Evolutionary conservation across 2,888 invertebrate genomes (phyloP).

Genomic region (Rotaria macrura): DNA sequence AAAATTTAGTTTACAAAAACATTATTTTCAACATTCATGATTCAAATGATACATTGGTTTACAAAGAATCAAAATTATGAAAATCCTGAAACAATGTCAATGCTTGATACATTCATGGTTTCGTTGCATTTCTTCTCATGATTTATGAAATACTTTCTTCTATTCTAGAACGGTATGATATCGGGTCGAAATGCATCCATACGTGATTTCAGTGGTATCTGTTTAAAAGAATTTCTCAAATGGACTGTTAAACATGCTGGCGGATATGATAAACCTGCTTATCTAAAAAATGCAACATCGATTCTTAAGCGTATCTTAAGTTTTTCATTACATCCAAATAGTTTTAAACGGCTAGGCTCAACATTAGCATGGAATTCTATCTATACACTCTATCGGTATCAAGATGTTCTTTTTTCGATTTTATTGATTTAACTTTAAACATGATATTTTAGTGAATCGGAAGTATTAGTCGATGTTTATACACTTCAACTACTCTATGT

Average conservation of each 20-base stretch:
- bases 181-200: conserved; percentile 57
- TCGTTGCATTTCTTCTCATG: conserved; percentile 48
- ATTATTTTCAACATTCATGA: conserved; percentile 59
- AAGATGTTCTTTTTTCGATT: conserved; percentile 34
- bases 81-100: conserved; percentile 53
- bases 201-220: conserved; percentile 56
- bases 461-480: conserved; percentile 56
- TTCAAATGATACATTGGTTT: conserved; percentile 63
- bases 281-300: conserved; percentile 47
- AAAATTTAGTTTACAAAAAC: conserved; percentile 51
- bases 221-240: conserved; percentile 58
- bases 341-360: conserved; percentile 59
- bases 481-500: conserved; percentile 59
- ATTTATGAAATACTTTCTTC: conserved; percentile 36
- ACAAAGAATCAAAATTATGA: conserved; percentile 54
- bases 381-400: conserved; percentile 52
- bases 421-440: not conserved
- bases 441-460: conserved; percentile 53
- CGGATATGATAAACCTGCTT: conserved; percentile 24
- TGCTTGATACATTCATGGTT: conserved; percentile 57
- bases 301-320: conserved; percentile 57
- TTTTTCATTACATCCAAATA: conserved; percentile 56
- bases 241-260: conserved; percentile 59
- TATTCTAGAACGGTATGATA: conserved; percentile 58
- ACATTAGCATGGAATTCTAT: conserved; percentile 63